Percentiles rank a stretch among this genome's conserved stretches.
Conservation (phyloP, 2,888 invertebrate species). For the Loripinus fragilis region DNA sequence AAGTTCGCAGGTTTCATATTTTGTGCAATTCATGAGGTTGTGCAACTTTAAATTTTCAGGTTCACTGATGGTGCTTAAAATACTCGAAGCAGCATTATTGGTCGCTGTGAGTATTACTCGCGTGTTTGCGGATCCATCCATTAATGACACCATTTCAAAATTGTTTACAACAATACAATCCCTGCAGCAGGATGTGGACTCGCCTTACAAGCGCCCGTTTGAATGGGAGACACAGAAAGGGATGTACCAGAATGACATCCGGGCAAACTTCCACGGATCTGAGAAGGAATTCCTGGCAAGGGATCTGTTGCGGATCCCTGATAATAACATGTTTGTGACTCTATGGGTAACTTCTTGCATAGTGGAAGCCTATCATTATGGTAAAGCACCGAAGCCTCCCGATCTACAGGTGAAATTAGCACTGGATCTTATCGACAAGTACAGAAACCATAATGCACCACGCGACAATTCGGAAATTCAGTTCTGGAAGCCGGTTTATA, state of each 20-base stretch:
- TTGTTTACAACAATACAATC: not conserved
- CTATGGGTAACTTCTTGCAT: conserved; percentile 65
- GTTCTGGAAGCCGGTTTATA: conserved; percentile 71
- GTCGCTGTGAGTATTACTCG: too few relatives aligned
- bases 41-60: too few relatives aligned
- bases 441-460: conserved; percentile 62
- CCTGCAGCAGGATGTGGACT: not conserved
- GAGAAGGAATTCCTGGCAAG: conserved; percentile 55
- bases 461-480: conserved; percentile 66
- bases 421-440: conserved; percentile 59
- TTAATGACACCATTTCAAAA: not conserved
- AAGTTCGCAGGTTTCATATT: too few relatives aligned
- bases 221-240: conserved; percentile 68
- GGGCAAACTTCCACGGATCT: conserved; percentile 71
- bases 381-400: conserved; percentile 58
- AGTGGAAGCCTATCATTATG: conserved; percentile 61
- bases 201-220: conserved; percentile 38
- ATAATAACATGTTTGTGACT: conserved; percentile 70
- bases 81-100: too few relatives aligned
- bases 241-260: conserved; percentile 71
- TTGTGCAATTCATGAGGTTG: too few relatives aligned
- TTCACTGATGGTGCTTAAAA: too few relatives aligned
- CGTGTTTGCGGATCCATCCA: not conserved
- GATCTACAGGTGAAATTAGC: conserved; percentile 49
- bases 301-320: conserved; percentile 58